phyloP scores from a whole-genome alignment of 2,113 vertebrate species.

The Peromyscus polionotus region DNA sequence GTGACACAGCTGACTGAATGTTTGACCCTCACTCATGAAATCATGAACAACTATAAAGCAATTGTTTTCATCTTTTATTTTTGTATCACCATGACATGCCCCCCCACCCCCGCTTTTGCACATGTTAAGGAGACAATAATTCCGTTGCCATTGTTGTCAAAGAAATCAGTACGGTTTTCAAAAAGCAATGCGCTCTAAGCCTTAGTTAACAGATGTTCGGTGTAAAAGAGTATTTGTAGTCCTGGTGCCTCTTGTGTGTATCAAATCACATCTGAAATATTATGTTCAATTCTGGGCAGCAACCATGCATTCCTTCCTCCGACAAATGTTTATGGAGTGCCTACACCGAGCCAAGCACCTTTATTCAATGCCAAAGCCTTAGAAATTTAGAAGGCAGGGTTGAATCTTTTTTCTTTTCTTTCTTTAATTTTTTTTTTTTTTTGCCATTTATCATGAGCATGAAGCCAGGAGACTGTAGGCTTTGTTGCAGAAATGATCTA shows the following conservation, averaged over 20 bases:
- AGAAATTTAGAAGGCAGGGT: slow-evolving; percentile 19
- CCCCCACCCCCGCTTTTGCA: background rate
- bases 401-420: background rate
- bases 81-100: background rate
- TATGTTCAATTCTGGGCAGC: slow-evolving; percentile 63
- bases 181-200: background rate
- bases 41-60: slow-evolving; percentile 45
- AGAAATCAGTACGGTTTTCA: slow-evolving; percentile 11
- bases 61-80: slow-evolving; percentile 49
- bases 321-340: slow-evolving; percentile 59
- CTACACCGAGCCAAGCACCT: slow-evolving; percentile 49
- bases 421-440: background rate
- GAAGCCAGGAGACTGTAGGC: background rate
- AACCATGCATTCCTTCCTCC: slow-evolving; percentile 57
- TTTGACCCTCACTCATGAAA: slow-evolving; percentile 28
- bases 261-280: slow-evolving; percentile 67
- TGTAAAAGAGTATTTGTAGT: slow-evolving; percentile 35
- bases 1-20: background rate
- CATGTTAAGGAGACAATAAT: background rate
- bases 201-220: slow-evolving; percentile 44
- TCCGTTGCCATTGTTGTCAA: slow-evolving; percentile 24
- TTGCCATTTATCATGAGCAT: slow-evolving; percentile 22
- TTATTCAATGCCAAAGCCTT: slow-evolving; percentile 31
- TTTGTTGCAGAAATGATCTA: slow-evolving; percentile 51
- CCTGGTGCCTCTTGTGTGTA: slow-evolving; percentile 26